A percentile compares a stretch with the other conserved stretches of the same genome.
Conservation (phyloP, 2,113 vertebrate genomes). For the Proterorhinus semilunaris region DNA sequence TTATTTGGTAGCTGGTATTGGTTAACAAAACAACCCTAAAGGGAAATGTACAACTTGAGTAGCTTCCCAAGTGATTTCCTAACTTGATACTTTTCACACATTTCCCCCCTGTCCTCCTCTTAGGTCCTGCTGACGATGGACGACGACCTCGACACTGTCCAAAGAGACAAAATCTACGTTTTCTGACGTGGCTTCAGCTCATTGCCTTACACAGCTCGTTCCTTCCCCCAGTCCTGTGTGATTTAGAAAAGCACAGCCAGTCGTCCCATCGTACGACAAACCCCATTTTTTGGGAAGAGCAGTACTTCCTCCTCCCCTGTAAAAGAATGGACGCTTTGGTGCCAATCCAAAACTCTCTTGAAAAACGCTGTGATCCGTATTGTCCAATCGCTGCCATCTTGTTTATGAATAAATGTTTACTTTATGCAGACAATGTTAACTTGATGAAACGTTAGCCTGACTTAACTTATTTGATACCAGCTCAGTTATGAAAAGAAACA, state of each 20-base stretch:
- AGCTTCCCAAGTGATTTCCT: too few species aligned
- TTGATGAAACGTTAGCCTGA: slow-evolving; percentile 10
- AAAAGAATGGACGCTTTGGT: slow-evolving; percentile 53
- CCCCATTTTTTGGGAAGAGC: slow-evolving; percentile 3
- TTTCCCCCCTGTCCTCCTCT: not conserved
- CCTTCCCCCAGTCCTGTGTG: slow-evolving; percentile 11
- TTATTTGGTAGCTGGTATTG: not conserved
- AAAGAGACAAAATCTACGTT: slow-evolving; percentile 95
- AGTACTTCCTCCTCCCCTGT: slow-evolving; percentile 18
- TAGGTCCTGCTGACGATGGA: slow-evolving; percentile 95
- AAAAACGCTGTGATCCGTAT: slow-evolving; percentile 41
- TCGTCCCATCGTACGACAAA: slow-evolving; percentile 20
- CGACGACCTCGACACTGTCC: slow-evolving; percentile 89
- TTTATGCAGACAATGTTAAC: slow-evolving; percentile 35
- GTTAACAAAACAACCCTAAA: too few species aligned
- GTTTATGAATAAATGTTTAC: slow-evolving; percentile 48
- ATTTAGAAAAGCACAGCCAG: slow-evolving; percentile 51
- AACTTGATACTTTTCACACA: not conserved
- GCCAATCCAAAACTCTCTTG: slow-evolving; percentile 47
- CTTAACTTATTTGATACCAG: slow-evolving; percentile 63
- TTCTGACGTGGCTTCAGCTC: slow-evolving; percentile 72
- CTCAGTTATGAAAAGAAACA: slow-evolving; percentile 25
- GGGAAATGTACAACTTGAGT: too few species aligned
- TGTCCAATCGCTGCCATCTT: slow-evolving; percentile 52
- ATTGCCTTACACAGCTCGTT: slow-evolving; percentile 56